phyloP scores from a whole-genome alignment of 2,797 vertebrate species.

The Pelochelys cantorii region DNA sequence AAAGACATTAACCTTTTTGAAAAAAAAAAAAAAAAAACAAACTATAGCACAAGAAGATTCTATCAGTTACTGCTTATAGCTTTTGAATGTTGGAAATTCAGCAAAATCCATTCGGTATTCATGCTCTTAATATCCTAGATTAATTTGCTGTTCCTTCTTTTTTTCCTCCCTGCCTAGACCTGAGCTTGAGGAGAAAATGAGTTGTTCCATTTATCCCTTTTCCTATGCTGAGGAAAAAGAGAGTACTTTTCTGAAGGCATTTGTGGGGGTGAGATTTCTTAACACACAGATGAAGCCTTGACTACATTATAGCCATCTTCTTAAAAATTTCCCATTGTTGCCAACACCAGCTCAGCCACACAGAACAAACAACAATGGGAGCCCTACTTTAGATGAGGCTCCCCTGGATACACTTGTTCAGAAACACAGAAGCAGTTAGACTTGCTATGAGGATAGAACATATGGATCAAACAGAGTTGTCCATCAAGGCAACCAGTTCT shows the following conservation, averaged over 20 bases:
- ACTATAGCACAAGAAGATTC: not conserved
- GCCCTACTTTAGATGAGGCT: not conserved
- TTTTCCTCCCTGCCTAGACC: not conserved
- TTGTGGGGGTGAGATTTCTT: not conserved
- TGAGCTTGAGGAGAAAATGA: not conserved
- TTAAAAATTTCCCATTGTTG: not conserved
- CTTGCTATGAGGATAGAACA: not conserved
- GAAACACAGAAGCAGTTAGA: not conserved
- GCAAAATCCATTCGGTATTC: not conserved
- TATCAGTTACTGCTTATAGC: not conserved
- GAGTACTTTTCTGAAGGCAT: not conserved
- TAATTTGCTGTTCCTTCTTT: not conserved
- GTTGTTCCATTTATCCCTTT: not conserved
- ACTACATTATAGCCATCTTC: not conserved
- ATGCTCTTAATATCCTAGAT: not conserved
- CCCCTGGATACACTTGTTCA: not conserved
- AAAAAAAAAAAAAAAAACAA: not conserved
- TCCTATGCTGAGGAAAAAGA: constrained; percentile 1
- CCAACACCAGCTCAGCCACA: not conserved
- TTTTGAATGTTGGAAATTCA: not conserved
- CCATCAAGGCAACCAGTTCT: not conserved
- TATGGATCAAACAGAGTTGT: not conserved
- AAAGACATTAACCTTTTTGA: not conserved
- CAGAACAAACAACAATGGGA: not conserved
- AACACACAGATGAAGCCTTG: not conserved